Percentiles rank a stretch among this genome's conserved stretches.
phyloP scores from a whole-genome alignment of 2,113 vertebrate species.

The Equus przewalskii region DNA sequence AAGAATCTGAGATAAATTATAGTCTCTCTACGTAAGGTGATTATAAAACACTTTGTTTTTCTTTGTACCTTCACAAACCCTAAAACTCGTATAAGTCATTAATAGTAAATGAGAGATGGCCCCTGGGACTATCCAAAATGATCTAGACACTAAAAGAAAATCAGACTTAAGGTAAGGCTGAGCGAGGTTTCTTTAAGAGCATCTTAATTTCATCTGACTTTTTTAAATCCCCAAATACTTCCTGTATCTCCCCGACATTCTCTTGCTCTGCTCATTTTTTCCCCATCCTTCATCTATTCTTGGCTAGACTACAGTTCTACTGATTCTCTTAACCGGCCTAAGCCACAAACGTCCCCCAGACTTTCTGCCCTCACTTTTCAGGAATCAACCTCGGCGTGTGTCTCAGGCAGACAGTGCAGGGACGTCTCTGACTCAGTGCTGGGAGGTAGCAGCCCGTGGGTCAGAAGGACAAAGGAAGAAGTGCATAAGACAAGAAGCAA shows the following conservation, averaged over 20 bases:
- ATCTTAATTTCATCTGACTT: neutral
- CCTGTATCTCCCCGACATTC: neutral
- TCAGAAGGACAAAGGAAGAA: neutral
- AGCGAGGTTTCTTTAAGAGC: neutral
- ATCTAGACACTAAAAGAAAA: neutral
- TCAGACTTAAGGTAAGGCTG: neutral
- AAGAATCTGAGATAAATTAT: neutral
- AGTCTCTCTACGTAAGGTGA: neutral
- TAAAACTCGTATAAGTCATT: neutral
- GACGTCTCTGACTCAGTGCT: neutral
- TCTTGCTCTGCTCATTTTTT: neutral
- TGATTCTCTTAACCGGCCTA: neutral
- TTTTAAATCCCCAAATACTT: constrained; percentile 19
- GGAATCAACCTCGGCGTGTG: neutral
- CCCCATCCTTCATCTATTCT: neutral
- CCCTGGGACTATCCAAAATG: neutral
- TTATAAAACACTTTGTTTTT: neutral
- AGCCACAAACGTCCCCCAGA: neutral
- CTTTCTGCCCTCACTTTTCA: neutral
- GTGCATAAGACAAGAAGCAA: neutral
- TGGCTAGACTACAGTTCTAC: neutral
- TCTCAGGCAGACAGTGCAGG: neutral
- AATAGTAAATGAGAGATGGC: neutral
- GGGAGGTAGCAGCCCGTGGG: neutral
- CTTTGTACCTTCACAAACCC: neutral